phyloP scores from a whole-genome alignment of 2,888 invertebrate species.

The Apodemia duryi region DNA sequence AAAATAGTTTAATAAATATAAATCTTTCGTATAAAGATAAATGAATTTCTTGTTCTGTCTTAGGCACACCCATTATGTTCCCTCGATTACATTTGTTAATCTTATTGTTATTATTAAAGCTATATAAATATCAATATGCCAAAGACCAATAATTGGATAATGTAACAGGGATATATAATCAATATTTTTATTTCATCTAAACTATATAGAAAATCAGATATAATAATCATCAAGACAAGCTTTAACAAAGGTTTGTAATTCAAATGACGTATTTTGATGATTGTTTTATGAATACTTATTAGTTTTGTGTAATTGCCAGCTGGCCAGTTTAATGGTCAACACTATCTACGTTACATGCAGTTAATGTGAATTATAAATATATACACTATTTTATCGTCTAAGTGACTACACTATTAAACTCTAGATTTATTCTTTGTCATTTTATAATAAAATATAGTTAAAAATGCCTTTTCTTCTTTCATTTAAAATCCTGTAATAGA shows the following conservation, averaged over 20 bases:
- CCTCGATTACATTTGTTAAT: constrained; percentile 24
- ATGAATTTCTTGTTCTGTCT: constrained; percentile 42
- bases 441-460: constrained; percentile 84
- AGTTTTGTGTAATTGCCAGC: constrained; percentile 49
- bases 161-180: constrained; percentile 68
- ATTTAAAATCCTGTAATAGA: constrained; percentile 20
- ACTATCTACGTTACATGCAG: constrained; percentile 55
- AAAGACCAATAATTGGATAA: constrained; percentile 73
- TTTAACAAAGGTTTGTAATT: constrained; percentile 49
- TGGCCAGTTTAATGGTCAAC: constrained; percentile 38
- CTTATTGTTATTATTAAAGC: constrained; percentile 38
- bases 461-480: constrained; percentile 47
- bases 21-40: constrained; percentile 55
- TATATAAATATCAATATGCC: constrained; percentile 61
- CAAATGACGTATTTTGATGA: constrained; percentile 60
- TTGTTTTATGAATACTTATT: constrained; percentile 46
- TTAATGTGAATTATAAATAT: constrained; percentile 64
- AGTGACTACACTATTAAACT: constrained; percentile 79
- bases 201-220: constrained; percentile 39
- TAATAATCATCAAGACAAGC: constrained; percentile 45
- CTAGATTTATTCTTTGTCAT: constrained; percentile 86
- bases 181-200: constrained; percentile 61
- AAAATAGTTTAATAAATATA: constrained; percentile 74
- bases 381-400: constrained; percentile 68
- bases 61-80: constrained; percentile 45